Evolutionary conservation across 2,888 invertebrate species (phyloP).

Genomic region (Diplolepis rosae): DNA sequence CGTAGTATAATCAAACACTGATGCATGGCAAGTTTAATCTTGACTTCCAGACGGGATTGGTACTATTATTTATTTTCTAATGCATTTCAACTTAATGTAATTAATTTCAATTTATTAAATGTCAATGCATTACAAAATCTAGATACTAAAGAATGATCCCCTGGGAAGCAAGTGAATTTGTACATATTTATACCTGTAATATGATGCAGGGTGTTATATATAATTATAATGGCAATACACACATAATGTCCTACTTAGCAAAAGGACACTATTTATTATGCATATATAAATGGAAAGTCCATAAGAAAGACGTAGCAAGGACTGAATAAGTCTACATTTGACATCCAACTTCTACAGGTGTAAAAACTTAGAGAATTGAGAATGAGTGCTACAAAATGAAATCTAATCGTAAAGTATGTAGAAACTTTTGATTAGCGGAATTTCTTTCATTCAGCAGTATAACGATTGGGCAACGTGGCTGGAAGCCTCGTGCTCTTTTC

Average conservation of each 20-base stretch:
- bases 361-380: neutral
- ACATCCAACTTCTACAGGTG: neutral
- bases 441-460: constrained; percentile 25
- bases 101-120: neutral
- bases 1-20: constrained; percentile 72
- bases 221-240: constrained; percentile 55
- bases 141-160: too few relatives aligned
- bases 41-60: constrained; percentile 55
- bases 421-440: neutral
- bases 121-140: constrained; percentile 12
- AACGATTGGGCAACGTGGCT: constrained; percentile 20
- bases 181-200: constrained; percentile 48
- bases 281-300: constrained; percentile 21
- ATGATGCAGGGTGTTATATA: constrained; percentile 56
- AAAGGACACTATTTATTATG: constrained; percentile 50
- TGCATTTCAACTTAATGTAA: neutral
- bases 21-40: constrained; percentile 62
- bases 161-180: constrained; percentile 53
- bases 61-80: neutral
- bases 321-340: neutral
- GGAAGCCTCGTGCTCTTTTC: constrained; percentile 23
- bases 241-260: constrained; percentile 57
- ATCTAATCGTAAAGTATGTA: neutral
- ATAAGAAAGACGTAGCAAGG: neutral
- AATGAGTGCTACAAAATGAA: neutral